Evolutionary conservation across 2,113 vertebrate species (phyloP).

Genomic region (Rhegmatorhina hoffmannsi): DNA sequence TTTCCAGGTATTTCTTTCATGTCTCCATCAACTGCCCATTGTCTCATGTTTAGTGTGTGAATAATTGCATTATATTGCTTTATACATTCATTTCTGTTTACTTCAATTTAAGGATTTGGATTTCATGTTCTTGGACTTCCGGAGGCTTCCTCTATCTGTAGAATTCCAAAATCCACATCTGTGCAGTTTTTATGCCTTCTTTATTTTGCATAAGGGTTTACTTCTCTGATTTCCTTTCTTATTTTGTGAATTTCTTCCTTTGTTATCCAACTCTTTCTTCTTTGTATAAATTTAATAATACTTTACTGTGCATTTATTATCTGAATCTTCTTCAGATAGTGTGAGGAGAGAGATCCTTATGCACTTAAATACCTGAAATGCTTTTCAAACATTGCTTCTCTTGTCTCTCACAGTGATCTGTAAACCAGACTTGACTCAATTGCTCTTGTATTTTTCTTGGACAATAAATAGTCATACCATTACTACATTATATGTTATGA

Average conservation of each 20-base stretch:
- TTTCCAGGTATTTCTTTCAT: background rate
- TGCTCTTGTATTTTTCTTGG: background rate
- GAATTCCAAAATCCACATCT: background rate
- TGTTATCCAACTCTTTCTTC: background rate
- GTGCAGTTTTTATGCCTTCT: background rate
- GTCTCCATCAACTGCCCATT: background rate
- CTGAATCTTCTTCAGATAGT: background rate
- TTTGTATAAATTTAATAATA: background rate
- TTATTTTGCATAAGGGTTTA: background rate
- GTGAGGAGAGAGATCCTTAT: background rate
- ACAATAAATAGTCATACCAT: background rate
- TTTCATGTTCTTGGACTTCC: background rate
- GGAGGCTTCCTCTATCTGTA: background rate
- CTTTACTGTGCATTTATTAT: background rate
- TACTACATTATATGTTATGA: background rate
- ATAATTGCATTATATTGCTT: background rate
- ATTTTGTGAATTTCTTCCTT: background rate
- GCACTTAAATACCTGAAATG: background rate
- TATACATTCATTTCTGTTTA: background rate
- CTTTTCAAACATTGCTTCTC: background rate
- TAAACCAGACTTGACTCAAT: background rate
- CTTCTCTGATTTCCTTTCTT: background rate
- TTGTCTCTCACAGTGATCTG: background rate
- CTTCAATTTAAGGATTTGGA: background rate
- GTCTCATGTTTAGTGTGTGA: background rate